Evolutionary conservation across 2,797 vertebrate species (phyloP), one percentile per base, ranked within the genome.

Genomic region (Todus mexicanus): DNA sequence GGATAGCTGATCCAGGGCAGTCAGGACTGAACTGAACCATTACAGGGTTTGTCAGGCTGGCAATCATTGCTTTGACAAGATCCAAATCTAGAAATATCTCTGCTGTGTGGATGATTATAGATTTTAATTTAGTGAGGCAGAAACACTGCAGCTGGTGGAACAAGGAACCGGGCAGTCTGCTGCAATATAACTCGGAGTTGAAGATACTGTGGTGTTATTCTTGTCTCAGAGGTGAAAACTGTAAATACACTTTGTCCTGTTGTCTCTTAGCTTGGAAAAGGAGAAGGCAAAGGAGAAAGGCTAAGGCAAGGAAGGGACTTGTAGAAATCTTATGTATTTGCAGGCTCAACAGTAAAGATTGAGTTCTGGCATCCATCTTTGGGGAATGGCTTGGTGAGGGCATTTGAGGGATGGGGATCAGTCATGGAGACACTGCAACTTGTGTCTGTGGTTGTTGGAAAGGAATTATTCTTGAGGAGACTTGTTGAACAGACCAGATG

Each of bases 101-200:
- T 42, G 45, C 89, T 78, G 68, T 68, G 87, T 27, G 26, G 57
- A 22, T 82, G 72, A 93, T 84, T 53, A 54, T 26, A 47, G 63
- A 70, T 71, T 77, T 93, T 53, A 48, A 90, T 82, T 63, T 54
- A 82, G 79, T 63, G 79, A 84, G 79, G 83, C 87, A 84, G 83
- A 84, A 93, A 50, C 13, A 3, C 53, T 45, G 79, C 79, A 71
- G 83, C 86, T 92, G 75, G 66, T 66, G 23, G 66, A 35, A 53
- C 11, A 25, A 81, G 79, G 35, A 77, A 33, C 70, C 61, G 9
- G 48, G 42, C 20, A 27, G 7, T 15, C 48, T 66, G 63, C 64
- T 66, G 77, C 47, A 37, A 5, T 57, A 10, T 9, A 38, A 63
- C 78, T 63, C 40, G 38, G 57, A 53, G 53, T 33, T 20, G 3